Conservation (phyloP, 1,140 invertebrate genomes). For the Notospermus geniculatus region DNA sequence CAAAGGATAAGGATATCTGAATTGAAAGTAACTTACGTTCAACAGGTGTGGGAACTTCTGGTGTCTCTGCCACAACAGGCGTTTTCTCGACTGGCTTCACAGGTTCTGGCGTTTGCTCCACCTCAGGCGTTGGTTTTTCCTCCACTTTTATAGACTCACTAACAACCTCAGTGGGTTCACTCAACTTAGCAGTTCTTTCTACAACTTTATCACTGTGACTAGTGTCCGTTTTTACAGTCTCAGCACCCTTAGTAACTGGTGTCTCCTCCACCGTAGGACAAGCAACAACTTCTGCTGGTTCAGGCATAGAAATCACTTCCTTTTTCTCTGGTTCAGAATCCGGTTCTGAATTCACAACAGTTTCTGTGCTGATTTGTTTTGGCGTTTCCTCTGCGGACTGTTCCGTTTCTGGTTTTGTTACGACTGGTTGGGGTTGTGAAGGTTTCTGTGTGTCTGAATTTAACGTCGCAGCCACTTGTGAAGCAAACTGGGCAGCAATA, state of each 20-base stretch:
- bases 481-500: constrained; percentile 42
- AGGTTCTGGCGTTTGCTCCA: neutral
- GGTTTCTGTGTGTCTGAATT: constrained; percentile 21
- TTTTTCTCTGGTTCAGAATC: neutral
- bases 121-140: neutral
- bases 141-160: neutral
- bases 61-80: too few relatives aligned
- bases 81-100: constrained; percentile 7
- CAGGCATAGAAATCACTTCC: neutral
- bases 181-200: neutral
- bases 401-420: constrained; percentile 11
- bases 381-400: neutral
- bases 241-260: neutral
- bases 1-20: too few relatives aligned
- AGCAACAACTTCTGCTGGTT: neutral
- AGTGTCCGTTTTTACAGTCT: neutral
- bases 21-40: too few relatives aligned
- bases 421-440: constrained; percentile 17
- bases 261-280: neutral
- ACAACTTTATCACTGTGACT: neutral
- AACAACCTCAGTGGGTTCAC: neutral
- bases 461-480: constrained; percentile 42
- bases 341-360: constrained; percentile 8
- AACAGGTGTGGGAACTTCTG: too few relatives aligned
- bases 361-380: neutral